phyloP scores from a whole-genome alignment of 2,888 invertebrate species.

The Tetramorium bicarinatum region DNA sequence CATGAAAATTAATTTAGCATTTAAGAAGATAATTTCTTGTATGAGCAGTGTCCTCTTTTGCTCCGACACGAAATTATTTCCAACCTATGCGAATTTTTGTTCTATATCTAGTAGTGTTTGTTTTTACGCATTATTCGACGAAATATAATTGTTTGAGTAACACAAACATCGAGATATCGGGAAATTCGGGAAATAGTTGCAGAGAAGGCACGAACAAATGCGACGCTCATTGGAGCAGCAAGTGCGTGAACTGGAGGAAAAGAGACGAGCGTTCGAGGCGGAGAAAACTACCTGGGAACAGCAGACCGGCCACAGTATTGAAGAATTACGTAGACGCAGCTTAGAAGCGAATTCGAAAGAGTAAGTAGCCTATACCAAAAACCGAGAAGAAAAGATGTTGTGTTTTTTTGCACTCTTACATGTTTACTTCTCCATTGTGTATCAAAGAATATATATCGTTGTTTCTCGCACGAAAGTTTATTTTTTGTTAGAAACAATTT shows the following conservation, averaged over 20 bases:
- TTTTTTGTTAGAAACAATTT: slow-evolving; percentile 4
- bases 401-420: slow-evolving; percentile 33
- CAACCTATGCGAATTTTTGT: neutral
- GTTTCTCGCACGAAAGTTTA: slow-evolving; percentile 33
- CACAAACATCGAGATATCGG: neutral
- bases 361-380: slow-evolving; percentile 87
- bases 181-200: slow-evolving; percentile 87
- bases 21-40: neutral
- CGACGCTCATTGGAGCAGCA: slow-evolving; percentile 94
- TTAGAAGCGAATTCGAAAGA: slow-evolving; percentile 96
- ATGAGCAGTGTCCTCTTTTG: neutral
- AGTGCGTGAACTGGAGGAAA: slow-evolving; percentile 96
- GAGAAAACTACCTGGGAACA: slow-evolving; percentile 97
- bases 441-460: slow-evolving; percentile 11
- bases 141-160: neutral
- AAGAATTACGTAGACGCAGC: slow-evolving; percentile 95
- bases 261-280: slow-evolving; percentile 93
- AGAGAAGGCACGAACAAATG: slow-evolving; percentile 95
- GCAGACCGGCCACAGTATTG: slow-evolving; percentile 94
- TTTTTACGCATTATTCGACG: neutral
- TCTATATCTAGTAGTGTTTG: neutral
- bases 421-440: slow-evolving; percentile 33
- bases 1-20: neutral
- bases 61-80: neutral
- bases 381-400: slow-evolving; percentile 12